Evolutionary conservation across 2,797 vertebrate species (phyloP).

Genomic region (Sebastes wilsoni): DNA sequence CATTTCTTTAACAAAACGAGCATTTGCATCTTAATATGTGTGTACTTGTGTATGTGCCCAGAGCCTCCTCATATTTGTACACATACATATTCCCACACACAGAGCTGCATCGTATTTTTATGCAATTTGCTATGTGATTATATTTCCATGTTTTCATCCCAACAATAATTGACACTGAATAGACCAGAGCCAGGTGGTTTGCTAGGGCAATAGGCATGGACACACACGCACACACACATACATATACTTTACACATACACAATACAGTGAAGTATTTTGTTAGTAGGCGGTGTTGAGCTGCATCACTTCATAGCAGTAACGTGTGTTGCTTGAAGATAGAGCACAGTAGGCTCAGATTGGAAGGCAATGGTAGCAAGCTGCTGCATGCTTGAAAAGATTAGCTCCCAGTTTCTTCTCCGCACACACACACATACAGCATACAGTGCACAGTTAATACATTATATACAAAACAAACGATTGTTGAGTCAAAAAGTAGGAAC

Average conservation of each 20-base stretch:
- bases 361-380: constrained; percentile 53
- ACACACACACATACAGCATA: not conserved
- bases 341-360: constrained; percentile 49
- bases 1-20: constrained; percentile 23
- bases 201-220: not conserved
- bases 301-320: constrained; percentile 47
- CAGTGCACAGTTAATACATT: constrained; percentile 5
- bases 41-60: not conserved
- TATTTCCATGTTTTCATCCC: constrained; percentile 2
- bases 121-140: constrained; percentile 10
- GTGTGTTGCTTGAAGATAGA: constrained; percentile 67
- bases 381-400: constrained; percentile 64
- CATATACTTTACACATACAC: not conserved
- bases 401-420: constrained; percentile 31
- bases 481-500: constrained; percentile 5
- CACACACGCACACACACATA: not conserved
- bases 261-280: constrained; percentile 48
- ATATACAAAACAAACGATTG: constrained; percentile 31
- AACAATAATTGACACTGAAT: constrained; percentile 16
- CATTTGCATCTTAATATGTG: constrained; percentile 15
- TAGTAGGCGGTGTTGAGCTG: constrained; percentile 52
- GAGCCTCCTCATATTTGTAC: not conserved
- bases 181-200: constrained; percentile 15
- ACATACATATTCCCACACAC: not conserved
- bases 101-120: not conserved